Evolutionary conservation across 2,113 vertebrate species (phyloP), one percentile per base, ranked within the genome.

Genomic region (Sterna hirundo): DNA sequence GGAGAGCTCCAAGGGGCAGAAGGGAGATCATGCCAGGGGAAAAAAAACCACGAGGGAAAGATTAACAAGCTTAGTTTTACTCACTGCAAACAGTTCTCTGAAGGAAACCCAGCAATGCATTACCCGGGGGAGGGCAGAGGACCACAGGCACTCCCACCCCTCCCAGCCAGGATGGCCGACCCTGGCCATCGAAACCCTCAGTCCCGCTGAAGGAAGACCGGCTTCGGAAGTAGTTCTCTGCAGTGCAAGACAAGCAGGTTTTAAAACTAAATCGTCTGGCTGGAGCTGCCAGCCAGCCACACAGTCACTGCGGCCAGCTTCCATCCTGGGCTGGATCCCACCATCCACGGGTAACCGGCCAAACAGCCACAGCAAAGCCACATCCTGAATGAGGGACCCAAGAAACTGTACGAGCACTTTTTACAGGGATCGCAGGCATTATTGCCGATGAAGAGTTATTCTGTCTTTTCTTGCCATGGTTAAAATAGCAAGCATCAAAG

Each of bases 401-500:
- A 1, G 2, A 30, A 66, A 21, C 44, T 3, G 3, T 5, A 3
- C 34, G 6, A 57, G 49, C 40, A 51, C 83, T 38, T 85, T 36
- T 10, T 9, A 15, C 8, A 91, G 46, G 62, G 5, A 40, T 10
- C 4, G 49, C 47, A 62, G n/a, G 7, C 61, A 5, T 30, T 9
- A 9, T 8, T 58, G 79, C 14, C 83, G 80, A 32, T 64, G 51
- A 69, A 60, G 54, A 79, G 72, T 46, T 88, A 22, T 70, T 78
- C 72, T 34, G 44, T 10, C 87, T 82, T 76, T 58, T 71, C 88
- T 83, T 92, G 75, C 87, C 71, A 40, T 3, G 58, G 64, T 27
- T 92, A 90, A 95, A 96, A 93, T 69, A 97, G 95, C 83, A 96
- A 85, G 60, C 71, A 75, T 88, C 68, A 38, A 2, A 92, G 86